Evolutionary conservation across 2,113 vertebrate genomes (phyloP), one percentile per base, ranked within the genome.

Genomic region (Furnarius figulus): DNA sequence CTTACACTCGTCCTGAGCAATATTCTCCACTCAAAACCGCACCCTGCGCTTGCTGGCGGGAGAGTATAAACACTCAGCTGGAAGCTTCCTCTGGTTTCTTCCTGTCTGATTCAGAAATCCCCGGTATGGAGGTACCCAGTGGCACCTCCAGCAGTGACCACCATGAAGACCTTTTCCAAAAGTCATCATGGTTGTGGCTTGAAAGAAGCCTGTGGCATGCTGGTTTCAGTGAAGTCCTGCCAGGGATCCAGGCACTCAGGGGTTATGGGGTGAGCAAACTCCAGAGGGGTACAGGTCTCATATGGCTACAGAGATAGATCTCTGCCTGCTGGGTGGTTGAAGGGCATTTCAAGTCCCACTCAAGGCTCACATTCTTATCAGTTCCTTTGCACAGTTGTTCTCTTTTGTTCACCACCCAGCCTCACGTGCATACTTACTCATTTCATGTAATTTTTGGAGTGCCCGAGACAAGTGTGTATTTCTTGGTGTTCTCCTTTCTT

Each of bases 21-120:
- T 61, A 94, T 82, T 90, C 93, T 97, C 92, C 90, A 90, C 88
- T 94, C 56, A 91, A 96, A 96, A 94, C 95, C 93, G 56, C 94
- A 97, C 95, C 90, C 95, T 95, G 79, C 0, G 0, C 86, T 87
- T 95, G 76, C 80, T 95, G 90, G 40, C 10, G 68, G 83, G 80
- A 93, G 53, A 81, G 31, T 49, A 88, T 84, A 94, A 96, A 94
- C 95, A 95, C 79, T 74, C 71, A 90, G 85, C 40, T 10, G 33
- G 90, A 96, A 95, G 89, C 90, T 89, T 89, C 91, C 91, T 89
- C 62, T 94, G 70, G 56, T 82, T 95, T 96, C 86, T 95, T 90
- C 80, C 40, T 33, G 76, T 76, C n/a, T 1, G 0, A 25, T 67
- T 89, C 65, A 72, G 92, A 96, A 94, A 88, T 61, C 42, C 31